Percentiles rank a stretch among this genome's conserved stretches.
Conservation (phyloP, 2,888 invertebrate genomes). For the Alcis repandata region DNA sequence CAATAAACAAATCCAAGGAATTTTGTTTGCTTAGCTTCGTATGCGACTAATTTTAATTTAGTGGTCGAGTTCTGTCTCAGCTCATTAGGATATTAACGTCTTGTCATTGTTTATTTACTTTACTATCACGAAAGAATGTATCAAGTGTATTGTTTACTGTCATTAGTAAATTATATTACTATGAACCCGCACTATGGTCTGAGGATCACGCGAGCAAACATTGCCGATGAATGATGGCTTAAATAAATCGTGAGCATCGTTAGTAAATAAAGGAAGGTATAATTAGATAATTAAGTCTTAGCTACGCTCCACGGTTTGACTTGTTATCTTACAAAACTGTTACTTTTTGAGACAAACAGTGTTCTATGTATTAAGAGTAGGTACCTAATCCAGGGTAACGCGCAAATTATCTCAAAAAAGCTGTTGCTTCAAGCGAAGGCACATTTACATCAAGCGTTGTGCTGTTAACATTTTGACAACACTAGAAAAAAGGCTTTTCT, state of each 20-base stretch:
- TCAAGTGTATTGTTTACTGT: slow-evolving; percentile 24
- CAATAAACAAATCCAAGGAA: background rate
- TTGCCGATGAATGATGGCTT: background rate
- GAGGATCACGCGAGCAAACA: slow-evolving; percentile 22
- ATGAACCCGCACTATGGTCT: slow-evolving; percentile 8
- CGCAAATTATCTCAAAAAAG: no score
- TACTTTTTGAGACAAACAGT: no score
- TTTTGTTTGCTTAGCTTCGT: slow-evolving; percentile 5
- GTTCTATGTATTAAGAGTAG: no score
- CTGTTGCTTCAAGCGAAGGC: no score
- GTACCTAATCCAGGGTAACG: no score
- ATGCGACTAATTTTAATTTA: background rate
- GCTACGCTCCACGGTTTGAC: no score
- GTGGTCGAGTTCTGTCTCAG: background rate
- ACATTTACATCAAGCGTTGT: no score
- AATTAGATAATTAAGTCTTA: no score
- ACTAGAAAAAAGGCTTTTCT: no score
- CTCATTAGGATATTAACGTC: slow-evolving; percentile 3
- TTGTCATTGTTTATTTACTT: slow-evolving; percentile 18
- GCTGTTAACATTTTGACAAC: no score
- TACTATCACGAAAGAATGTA: slow-evolving; percentile 16
- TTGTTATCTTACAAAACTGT: no score
- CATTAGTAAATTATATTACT: slow-evolving; percentile 17
- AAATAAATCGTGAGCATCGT: background rate
- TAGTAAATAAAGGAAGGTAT: background rate